Evolutionary conservation across 2,888 invertebrate genomes (phyloP), one percentile per base, ranked within the genome.

Genomic region (Andrena bicolor): DNA sequence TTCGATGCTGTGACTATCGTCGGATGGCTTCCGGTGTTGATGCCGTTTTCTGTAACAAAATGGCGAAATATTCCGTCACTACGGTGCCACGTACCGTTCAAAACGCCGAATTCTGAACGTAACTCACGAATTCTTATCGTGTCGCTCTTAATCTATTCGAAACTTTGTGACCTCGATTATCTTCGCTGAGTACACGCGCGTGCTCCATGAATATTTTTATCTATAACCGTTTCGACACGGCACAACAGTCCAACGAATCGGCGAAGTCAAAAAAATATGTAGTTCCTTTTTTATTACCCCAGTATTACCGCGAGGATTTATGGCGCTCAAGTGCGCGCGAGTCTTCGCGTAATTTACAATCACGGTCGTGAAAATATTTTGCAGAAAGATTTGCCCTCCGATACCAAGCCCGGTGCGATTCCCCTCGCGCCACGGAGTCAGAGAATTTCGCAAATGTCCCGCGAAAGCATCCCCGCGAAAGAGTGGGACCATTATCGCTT

Each of bases 1-100:
- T 94, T 95, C 8, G 94, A 92, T 7, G 94, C 94, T 84, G 93
- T 94, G 58, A 95, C 94, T 64, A 95, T 93, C 32, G 94, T 93
- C 16, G 95, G 94, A 72, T 94, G 94, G 66, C 84, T 89, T 64
- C 83, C 87, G 66, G 84, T 84, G 56, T 86, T 88, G 13, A 91
- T 84, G 51, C 92, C 93, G 74, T 94, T 94, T 89, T 94, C 94
- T 94, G 91, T 0, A 91, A 79, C 8, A 68, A 64, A 41, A 64
- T 20, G 16, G 49, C n/a, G 64, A 56, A 28, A 3, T 48, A 49
- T 13, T 56, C 49, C 1, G 32, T 7, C 63, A 23, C 60, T 8
- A 28, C 1, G 20, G 41, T n/a, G 20, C 10, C 56, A 23, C 10
- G 20, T 32, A n/a, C 7, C n/a, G 20, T 23, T 66, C 20, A 26